phyloP scores from a whole-genome alignment of 2,888 invertebrate species.

The Calephelis perditalis region DNA sequence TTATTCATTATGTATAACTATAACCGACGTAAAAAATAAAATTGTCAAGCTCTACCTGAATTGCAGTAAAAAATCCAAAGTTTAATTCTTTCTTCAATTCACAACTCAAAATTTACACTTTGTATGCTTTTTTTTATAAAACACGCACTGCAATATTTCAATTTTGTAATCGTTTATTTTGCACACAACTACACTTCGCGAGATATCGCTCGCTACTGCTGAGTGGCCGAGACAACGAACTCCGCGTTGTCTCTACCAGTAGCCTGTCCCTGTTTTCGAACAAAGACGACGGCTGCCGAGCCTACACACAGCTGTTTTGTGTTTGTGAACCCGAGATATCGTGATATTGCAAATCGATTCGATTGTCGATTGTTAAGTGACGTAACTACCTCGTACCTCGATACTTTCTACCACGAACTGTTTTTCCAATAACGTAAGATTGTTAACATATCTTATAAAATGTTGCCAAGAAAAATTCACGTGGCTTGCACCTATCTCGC shows the following conservation, averaged over 20 bases:
- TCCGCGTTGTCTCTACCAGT: conserved; percentile 35
- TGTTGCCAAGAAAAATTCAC: too few species aligned
- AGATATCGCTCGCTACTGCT: conserved; percentile 2
- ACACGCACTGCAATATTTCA: conserved; percentile 10
- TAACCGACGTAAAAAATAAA: not conserved
- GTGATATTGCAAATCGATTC: conserved; percentile 61
- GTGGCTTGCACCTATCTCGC: too few species aligned
- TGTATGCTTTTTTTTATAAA: conserved; percentile 1
- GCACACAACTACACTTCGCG: conserved; percentile 6
- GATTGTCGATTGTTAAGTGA: conserved; percentile 48
- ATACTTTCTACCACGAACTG: conserved; percentile 10
- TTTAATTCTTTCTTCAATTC: not conserved
- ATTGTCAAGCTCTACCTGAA: not conserved
- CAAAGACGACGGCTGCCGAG: conserved; percentile 55
- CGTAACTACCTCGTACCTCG: conserved; percentile 36
- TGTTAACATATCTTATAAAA: too few species aligned
- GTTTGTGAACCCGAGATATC: conserved; percentile 58
- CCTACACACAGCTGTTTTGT: conserved; percentile 65
- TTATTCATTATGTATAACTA: not conserved
- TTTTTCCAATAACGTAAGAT: too few species aligned
- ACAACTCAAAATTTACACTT: conserved; percentile 7
- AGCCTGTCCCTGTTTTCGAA: conserved; percentile 40
- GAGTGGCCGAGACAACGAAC: conserved; percentile 18
- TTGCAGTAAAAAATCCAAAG: conserved; percentile 3
- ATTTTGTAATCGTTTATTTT: conserved; percentile 4